These are phyloP conservation scores for Siderastrea radians DNA, from an alignment of 92 coral and sea anemone genomes.

Conservation along the genomic window DNA sequence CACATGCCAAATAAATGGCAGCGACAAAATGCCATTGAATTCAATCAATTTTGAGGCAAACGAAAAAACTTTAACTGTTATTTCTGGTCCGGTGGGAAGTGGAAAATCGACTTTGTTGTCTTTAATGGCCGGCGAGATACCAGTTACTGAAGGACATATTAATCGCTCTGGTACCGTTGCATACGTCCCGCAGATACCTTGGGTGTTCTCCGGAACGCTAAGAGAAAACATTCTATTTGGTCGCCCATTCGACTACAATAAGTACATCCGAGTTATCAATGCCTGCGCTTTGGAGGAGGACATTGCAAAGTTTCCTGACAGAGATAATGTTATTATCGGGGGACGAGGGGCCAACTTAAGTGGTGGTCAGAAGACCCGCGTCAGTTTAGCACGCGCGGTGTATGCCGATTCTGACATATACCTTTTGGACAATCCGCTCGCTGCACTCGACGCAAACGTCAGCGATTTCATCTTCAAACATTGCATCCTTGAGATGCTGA, in stretches of 20 bases:
- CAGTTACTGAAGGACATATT: constrained; percentile 34
- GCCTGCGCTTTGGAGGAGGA: constrained; percentile 58
- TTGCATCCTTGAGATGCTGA: constrained; percentile 44
- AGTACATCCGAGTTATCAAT: constrained; percentile 30
- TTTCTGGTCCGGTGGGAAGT: constrained; percentile 70
- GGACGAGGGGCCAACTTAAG: constrained; percentile 56
- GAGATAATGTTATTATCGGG: constrained; percentile 43
- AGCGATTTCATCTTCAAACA: constrained; percentile 50
- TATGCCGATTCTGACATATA: constrained; percentile 65
- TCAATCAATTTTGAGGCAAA: constrained; percentile 27
- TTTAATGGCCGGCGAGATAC: constrained; percentile 51
- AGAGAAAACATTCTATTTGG: constrained; percentile 67
- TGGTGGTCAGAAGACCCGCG: constrained; percentile 65
- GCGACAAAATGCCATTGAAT: background rate
- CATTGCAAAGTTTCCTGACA: constrained; percentile 36
- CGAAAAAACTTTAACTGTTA: constrained; percentile 23
- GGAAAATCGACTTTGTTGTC: constrained; percentile 67
- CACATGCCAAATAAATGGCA: constrained; percentile 17
- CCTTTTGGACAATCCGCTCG: constrained; percentile 68
- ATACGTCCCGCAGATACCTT: constrained; percentile 63
- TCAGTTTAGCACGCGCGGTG: constrained; percentile 72
- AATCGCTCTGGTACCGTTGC: constrained; percentile 46
- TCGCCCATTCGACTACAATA: constrained; percentile 38
- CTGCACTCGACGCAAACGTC: constrained; percentile 62
- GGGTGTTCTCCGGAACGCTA: constrained; percentile 72